phyloP scores from a whole-genome alignment of 2,888 invertebrate species.

The Noctuana brunneofusca region DNA sequence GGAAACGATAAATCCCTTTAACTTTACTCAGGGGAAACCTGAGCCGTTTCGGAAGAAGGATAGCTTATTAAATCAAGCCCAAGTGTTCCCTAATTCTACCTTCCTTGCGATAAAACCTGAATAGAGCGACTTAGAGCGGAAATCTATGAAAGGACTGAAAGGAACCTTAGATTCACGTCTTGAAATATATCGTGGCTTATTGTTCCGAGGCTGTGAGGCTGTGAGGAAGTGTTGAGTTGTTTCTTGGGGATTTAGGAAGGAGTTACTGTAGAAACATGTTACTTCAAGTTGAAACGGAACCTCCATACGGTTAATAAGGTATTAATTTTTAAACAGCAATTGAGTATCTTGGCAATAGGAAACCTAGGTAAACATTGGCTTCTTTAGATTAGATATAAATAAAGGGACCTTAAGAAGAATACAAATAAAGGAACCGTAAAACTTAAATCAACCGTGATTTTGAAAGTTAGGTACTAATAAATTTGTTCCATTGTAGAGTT shows the following conservation, averaged over 20 bases:
- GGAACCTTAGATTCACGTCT: conserved; percentile 19
- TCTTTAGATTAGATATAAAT: no score
- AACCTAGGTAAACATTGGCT: no score
- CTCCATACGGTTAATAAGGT: background rate
- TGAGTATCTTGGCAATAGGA: no score
- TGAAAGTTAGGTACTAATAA: no score
- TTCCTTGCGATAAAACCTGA: conserved; percentile 31
- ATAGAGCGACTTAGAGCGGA: conserved; percentile 17
- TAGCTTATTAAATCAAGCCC: conserved; percentile 33
- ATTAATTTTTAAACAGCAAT: no score
- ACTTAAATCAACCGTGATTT: no score
- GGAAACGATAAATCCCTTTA: conserved; percentile 27
- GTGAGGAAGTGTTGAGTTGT: background rate
- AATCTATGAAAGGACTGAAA: conserved; percentile 29
- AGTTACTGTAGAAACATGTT: background rate
- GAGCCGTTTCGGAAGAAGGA: conserved; percentile 27
- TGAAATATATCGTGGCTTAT: conserved; percentile 9
- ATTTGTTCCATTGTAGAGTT: no score
- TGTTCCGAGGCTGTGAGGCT: background rate
- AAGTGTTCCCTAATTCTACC: conserved; percentile 25
- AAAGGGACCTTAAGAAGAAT: no score
- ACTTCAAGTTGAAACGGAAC: background rate
- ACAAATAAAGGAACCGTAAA: no score
- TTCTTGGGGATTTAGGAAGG: background rate
- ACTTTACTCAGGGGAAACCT: conserved; percentile 21